Conservation (phyloP, 2,113 vertebrate genomes). For the Sinosuthora webbiana region DNA sequence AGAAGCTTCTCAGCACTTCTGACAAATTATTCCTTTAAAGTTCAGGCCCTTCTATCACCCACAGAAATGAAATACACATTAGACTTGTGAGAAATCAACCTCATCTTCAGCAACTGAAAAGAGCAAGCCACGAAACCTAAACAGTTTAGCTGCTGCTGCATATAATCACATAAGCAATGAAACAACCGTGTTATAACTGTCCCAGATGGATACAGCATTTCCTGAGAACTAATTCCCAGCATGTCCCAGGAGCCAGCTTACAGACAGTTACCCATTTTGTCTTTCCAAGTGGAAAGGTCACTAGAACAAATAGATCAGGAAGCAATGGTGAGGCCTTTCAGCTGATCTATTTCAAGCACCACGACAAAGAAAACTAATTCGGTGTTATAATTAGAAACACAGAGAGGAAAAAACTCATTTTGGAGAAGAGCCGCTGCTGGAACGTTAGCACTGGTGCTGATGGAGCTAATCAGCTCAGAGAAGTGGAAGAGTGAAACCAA, state of each 20-base stretch:
- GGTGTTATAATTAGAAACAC: slow-evolving; percentile 41
- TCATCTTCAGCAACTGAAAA: background rate
- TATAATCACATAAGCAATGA: slow-evolving; percentile 21
- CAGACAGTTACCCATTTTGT: slow-evolving; percentile 14
- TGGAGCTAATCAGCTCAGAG: slow-evolving; percentile 35
- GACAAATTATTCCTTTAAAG: background rate
- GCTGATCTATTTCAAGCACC: slow-evolving; percentile 47
- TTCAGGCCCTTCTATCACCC: slow-evolving; percentile 2
- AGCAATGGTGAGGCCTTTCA: background rate
- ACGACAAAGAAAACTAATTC: slow-evolving; percentile 57
- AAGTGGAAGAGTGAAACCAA: slow-evolving; percentile 18
- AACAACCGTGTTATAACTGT: background rate
- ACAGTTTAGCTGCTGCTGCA: background rate
- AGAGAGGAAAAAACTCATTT: slow-evolving; percentile 46
- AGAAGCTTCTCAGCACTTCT: background rate
- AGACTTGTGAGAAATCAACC: background rate
- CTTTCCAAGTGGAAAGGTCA: slow-evolving; percentile 60
- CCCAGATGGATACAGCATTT: background rate
- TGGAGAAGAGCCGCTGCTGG: slow-evolving; percentile 33
- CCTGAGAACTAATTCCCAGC: slow-evolving; percentile 38
- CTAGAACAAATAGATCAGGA: slow-evolving; percentile 7
- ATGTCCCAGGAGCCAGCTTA: slow-evolving; percentile 34
- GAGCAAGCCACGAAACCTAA: background rate
- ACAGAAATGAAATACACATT: background rate
- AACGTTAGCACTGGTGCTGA: background rate